Evolutionary conservation across 2,797 vertebrate species (phyloP).

Genomic region (Pangasius mekongensis): DNA sequence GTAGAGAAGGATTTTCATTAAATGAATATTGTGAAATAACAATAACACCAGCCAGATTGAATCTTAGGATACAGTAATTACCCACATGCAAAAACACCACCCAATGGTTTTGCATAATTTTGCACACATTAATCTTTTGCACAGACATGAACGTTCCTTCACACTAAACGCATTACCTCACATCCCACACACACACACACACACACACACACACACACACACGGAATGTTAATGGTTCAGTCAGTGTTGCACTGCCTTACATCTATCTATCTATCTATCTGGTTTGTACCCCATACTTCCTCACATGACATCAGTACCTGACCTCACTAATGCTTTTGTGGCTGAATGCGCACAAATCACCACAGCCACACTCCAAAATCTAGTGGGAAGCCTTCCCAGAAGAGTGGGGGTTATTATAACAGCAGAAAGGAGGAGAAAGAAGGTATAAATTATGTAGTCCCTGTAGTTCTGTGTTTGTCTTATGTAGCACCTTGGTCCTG

Average conservation of each 20-base stretch:
- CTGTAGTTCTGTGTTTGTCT: too few relatives aligned
- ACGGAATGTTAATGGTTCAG: not conserved
- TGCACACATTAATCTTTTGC: not conserved
- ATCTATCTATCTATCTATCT: not conserved
- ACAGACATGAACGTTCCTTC: not conserved
- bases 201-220: not conserved
- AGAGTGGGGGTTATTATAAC: too few relatives aligned
- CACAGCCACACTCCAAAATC: too few relatives aligned
- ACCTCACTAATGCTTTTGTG: too few relatives aligned
- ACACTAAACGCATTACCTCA: constrained; percentile 3
- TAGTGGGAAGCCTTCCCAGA: too few relatives aligned
- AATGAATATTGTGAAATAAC: not conserved
- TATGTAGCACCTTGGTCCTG: too few relatives aligned
- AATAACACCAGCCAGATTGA: not conserved
- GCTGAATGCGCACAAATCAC: too few relatives aligned
- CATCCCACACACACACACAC: not conserved
- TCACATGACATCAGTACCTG: too few relatives aligned
- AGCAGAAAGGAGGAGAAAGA: too few relatives aligned
- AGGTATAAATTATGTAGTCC: too few relatives aligned
- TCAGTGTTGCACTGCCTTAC: not conserved
- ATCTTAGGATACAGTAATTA: not conserved
- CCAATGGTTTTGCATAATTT: not conserved
- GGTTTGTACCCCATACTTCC: too few relatives aligned
- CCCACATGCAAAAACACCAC: not conserved
- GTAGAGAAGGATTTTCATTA: not conserved